phyloP scores from a whole-genome alignment of 2,113 vertebrate genomes.

The Crotalus tigris region DNA sequence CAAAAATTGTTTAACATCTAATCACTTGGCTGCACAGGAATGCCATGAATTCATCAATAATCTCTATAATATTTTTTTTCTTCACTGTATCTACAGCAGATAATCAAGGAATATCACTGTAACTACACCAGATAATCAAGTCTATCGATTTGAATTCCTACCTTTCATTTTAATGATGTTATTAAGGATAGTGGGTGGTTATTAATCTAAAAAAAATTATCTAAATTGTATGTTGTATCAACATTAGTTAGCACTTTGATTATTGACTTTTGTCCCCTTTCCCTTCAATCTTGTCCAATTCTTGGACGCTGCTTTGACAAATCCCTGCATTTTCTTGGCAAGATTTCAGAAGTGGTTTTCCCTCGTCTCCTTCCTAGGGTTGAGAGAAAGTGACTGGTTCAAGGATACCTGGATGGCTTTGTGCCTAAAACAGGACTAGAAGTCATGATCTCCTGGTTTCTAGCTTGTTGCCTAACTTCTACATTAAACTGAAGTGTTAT shows the following conservation, averaged over 20 bases:
- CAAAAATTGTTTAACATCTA: not conserved
- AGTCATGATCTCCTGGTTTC: too few relatives aligned
- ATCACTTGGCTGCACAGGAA: not conserved
- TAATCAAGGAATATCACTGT: not conserved
- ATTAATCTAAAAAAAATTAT: not conserved
- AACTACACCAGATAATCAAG: accelerated
- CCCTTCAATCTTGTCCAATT: not conserved
- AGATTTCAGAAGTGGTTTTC: not conserved
- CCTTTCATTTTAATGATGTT: not conserved
- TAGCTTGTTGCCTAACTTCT: not conserved
- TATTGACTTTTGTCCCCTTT: not conserved
- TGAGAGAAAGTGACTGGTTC: too few relatives aligned
- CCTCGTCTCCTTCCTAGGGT: too few relatives aligned
- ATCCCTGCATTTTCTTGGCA: not conserved
- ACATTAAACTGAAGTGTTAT: not conserved
- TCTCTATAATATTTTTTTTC: slow-evolving; percentile 7
- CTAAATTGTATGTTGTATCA: not conserved
- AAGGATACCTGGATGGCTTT: too few relatives aligned
- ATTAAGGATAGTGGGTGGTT: not conserved
- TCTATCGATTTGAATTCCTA: slow-evolving; percentile 2
- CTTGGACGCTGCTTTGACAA: not conserved
- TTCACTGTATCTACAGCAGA: accelerated
- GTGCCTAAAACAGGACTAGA: too few relatives aligned
- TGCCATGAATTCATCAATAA: slow-evolving; percentile 25
- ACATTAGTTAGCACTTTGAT: slow-evolving; percentile 5